A percentile compares a stretch with the other conserved stretches of the same genome.
Evolutionary conservation across 53 echinoderm and acorn worm species (phyloP).

Genomic region (Paelopatides confundens): DNA sequence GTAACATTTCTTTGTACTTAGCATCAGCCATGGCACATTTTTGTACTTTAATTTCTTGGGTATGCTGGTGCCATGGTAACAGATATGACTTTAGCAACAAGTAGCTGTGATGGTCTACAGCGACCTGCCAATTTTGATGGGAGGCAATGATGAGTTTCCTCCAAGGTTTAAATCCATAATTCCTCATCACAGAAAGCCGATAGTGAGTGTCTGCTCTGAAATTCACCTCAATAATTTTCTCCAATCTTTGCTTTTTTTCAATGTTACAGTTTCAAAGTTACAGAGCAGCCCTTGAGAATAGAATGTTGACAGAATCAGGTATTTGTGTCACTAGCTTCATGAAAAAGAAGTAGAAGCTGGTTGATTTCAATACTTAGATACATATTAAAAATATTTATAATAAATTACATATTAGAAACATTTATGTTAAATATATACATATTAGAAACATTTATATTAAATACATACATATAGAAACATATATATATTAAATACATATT

Average conservation of each 20-base stretch:
- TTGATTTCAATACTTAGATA: too few species aligned
- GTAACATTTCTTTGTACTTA: slow-evolving; percentile 69
- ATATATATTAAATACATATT: too few species aligned
- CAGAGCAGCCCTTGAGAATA: too few species aligned
- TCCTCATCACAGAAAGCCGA: slow-evolving; percentile 65
- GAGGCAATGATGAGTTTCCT: slow-evolving; percentile 60
- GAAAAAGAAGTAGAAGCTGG: too few species aligned
- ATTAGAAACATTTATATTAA: too few species aligned
- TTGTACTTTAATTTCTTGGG: slow-evolving; percentile 70
- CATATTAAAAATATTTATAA: too few species aligned
- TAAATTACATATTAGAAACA: too few species aligned
- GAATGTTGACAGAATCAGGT: too few species aligned
- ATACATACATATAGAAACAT: too few species aligned
- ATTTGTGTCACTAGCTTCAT: too few species aligned
- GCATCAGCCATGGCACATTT: slow-evolving; percentile 72
- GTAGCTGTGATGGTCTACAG: slow-evolving; percentile 74
- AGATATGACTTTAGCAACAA: slow-evolving; percentile 69
- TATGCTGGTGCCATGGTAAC: slow-evolving; percentile 83
- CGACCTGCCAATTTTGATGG: slow-evolving; percentile 77
- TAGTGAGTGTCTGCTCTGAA: slow-evolving; percentile 76
- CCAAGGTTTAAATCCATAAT: slow-evolving; percentile 90
- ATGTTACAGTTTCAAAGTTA: too few species aligned
- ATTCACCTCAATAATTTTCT: slow-evolving; percentile 62
- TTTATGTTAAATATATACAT: too few species aligned
- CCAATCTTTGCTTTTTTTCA: slow-evolving; percentile 77